These are phyloP conservation scores for Pseudochirops corinnae DNA, from an alignment of 2,797 vertebrate genomes.

Conservation along the genomic window DNA sequence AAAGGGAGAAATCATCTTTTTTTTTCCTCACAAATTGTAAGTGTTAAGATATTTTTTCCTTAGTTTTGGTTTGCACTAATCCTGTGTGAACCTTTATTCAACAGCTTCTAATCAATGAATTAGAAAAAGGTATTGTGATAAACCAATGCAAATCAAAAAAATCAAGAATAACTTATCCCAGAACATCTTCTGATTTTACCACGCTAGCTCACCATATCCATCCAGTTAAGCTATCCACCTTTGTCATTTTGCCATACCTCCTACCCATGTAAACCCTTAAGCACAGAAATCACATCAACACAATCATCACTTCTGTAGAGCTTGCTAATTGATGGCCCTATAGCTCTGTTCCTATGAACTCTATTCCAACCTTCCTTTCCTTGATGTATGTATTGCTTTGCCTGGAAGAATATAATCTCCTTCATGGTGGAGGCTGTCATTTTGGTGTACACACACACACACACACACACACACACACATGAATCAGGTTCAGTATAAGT, in stretches of 20 bases:
- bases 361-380: background rate
- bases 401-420: background rate
- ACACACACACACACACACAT: too few relatives aligned
- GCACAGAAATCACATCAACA: background rate
- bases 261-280: background rate
- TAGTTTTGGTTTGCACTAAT: background rate
- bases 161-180: background rate
- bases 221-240: background rate
- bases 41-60: background rate
- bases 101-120: background rate
- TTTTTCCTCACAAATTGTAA: background rate
- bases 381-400: background rate
- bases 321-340: background rate
- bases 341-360: background rate
- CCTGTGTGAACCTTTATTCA: background rate
- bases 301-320: background rate
- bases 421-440: background rate
- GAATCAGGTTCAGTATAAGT: background rate
- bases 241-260: background rate
- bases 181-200: background rate
- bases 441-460: background rate
- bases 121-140: background rate
- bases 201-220: background rate
- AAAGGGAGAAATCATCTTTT: background rate
- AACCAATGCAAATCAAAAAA: background rate